Conservation (phyloP, 1,140 invertebrate genomes). For the Apocrypta bakeri region DNA sequence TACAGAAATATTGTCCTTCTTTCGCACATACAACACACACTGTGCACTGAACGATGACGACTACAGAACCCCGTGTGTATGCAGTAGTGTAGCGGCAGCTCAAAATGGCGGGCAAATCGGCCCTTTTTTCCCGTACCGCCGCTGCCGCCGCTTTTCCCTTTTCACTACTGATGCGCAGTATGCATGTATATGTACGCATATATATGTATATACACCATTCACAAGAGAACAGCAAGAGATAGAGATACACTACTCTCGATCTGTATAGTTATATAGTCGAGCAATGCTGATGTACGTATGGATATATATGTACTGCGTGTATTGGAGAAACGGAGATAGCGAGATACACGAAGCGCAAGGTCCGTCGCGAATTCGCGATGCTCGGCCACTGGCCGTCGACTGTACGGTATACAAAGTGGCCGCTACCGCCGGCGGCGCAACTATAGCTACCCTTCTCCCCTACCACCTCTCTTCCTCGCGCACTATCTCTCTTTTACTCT, state of each 20-base stretch:
- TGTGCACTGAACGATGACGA: not conserved
- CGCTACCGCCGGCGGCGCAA: not conserved
- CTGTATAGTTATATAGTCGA: not conserved
- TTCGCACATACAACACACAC: not conserved
- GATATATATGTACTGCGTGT: not conserved
- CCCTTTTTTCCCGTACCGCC: not conserved
- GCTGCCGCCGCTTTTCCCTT: not conserved
- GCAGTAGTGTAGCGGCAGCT: not conserved
- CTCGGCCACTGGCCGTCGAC: conserved; percentile 34
- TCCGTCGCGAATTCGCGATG: conserved; percentile 1
- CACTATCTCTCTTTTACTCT: too few species aligned
- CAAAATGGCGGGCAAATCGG: conserved; percentile 49
- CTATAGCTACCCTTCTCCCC: not conserved
- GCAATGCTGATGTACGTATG: too few species aligned
- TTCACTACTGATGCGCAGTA: not conserved
- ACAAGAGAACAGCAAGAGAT: not conserved
- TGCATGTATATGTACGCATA: not conserved
- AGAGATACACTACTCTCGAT: too few species aligned
- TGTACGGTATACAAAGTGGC: not conserved
- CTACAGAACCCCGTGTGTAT: not conserved
- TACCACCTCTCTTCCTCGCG: not conserved
- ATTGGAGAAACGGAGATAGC: not conserved
- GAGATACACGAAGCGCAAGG: not conserved
- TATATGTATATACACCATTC: not conserved
- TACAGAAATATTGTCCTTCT: too few species aligned